phyloP scores from a whole-genome alignment of 2,888 invertebrate genomes.

The Polyommatus icarus region DNA sequence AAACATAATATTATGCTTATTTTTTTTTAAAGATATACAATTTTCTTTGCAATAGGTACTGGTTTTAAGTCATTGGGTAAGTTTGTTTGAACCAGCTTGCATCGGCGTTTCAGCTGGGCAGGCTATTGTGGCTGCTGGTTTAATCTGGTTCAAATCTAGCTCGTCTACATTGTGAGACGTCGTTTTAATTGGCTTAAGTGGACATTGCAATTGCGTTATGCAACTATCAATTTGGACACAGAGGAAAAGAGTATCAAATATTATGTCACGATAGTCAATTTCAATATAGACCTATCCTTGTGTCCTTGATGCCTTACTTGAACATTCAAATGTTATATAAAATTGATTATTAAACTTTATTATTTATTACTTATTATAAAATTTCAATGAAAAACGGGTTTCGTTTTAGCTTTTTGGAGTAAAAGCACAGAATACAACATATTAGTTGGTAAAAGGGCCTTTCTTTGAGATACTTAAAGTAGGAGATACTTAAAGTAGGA shows the following conservation, averaged over 20 bases:
- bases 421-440: too few species aligned
- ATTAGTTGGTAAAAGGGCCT: too few species aligned
- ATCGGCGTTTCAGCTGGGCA: background rate
- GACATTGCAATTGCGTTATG: background rate
- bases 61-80: background rate
- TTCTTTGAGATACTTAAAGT: too few species aligned
- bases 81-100: background rate
- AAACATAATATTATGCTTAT: too few species aligned
- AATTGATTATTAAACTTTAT: too few species aligned
- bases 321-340: too few species aligned
- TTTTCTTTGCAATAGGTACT: background rate
- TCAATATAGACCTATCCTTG: background rate
- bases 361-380: too few species aligned
- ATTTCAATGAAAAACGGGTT: too few species aligned
- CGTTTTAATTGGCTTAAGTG: constrained; percentile 5
- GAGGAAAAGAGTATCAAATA: background rate
- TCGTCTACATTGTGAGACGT: background rate
- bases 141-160: constrained; percentile 8
- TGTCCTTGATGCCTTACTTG: background rate
- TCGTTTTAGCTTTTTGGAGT: too few species aligned
- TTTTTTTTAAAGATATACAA: background rate
- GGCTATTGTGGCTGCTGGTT: background rate
- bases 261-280: background rate
- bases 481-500: too few species aligned
- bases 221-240: background rate